Percentiles rank a stretch among this genome's conserved stretches.
phyloP scores from a whole-genome alignment of 30 jellyfish, hydroid and myxozoan species.

The Aurelia sp. region DNA sequence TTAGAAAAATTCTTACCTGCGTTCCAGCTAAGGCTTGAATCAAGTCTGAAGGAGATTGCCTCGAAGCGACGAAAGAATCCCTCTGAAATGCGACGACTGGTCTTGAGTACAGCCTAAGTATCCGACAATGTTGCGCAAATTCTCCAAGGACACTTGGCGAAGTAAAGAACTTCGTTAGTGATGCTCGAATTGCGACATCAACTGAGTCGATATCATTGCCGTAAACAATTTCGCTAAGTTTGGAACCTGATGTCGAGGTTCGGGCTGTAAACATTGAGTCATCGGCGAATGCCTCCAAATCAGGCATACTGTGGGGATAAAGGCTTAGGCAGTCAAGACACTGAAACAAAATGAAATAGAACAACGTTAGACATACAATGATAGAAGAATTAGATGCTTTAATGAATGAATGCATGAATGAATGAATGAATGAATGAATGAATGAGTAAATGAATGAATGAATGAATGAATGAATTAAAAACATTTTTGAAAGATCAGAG shows the following conservation, averaged over 20 bases:
- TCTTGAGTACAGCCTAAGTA: constrained; percentile 86
- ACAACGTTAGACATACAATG: too few species aligned
- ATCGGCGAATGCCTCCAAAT: constrained; percentile 41
- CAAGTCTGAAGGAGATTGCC: constrained; percentile 71
- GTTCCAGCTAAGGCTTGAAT: constrained; percentile 75
- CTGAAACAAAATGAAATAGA: constrained; percentile 7
- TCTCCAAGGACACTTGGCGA: constrained; percentile 83
- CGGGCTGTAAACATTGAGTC: constrained; percentile 45
- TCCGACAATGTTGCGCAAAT: constrained; percentile 77
- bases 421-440: too few species aligned
- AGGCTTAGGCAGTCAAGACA: constrained; percentile 69
- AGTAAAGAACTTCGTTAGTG: constrained; percentile 81
- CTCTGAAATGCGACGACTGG: constrained; percentile 88
- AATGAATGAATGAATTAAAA: not conserved
- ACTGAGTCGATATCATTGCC: constrained; percentile 98
- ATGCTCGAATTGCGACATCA: constrained; percentile 91
- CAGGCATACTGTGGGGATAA: constrained; percentile 58
- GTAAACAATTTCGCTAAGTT: constrained; percentile 66
- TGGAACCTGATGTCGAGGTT: constrained; percentile 46
- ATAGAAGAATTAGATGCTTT: too few species aligned
- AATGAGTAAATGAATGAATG: not conserved
- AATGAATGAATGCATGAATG: too few species aligned
- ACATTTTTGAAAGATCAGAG: too few species aligned
- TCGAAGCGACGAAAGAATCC: constrained; percentile 74
- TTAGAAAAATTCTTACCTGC: constrained; percentile 65